Evolutionary conservation across 2,113 vertebrate species (phyloP), one percentile per base, ranked within the genome.

Genomic region (Psilopsiagon aurifrons): DNA sequence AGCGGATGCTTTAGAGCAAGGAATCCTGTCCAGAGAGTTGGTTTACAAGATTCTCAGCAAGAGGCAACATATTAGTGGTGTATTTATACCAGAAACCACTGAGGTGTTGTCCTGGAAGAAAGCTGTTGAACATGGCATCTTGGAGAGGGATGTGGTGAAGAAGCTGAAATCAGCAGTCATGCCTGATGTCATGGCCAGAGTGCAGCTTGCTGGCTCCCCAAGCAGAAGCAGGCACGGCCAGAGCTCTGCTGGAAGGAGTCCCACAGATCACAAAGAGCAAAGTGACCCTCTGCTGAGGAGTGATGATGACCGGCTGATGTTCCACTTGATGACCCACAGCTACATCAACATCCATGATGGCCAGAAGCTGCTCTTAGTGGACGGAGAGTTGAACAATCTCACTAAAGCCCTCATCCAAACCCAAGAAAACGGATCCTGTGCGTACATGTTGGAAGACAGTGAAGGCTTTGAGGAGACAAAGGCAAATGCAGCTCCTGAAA

Each of bases 311-410:
- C 98, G 82, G 52, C 90, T 99, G 14, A 76, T 98, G 77, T 97
- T 98, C 96, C 98, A 99, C 64, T 49, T 99, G 89, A 98, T 99
- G 98, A 98, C 98, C 35, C 98, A 98, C 86, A 99, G 99, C 97
- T 99, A 98, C 83, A 96, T 99, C 90, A 98, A 99, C 71, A 96
- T 98, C 75, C 98, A 97, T 17, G 97, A 98, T 31, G 99, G 99
- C 71, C 98, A 98, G 82, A 98, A 98, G 33, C 76, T 99, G 92
- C 98, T 99, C 59, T 86, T 99, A 14, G 96, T 99, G 11, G 98
- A 99, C 77, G 97, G 96, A 18, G 98, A 98, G 76, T 33, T 98
- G 86, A 95, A 10, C n/a, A 82, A 20, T 43, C 67, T 97, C 44
- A 24, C 95, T 7, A 87, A 96, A 91, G 57, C 77, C 54, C 78